Percentiles rank a stretch among this genome's conserved stretches.
Evolutionary conservation across 2,888 invertebrate species (phyloP).

Genomic region (Chalcosyrphus nemorum): DNA sequence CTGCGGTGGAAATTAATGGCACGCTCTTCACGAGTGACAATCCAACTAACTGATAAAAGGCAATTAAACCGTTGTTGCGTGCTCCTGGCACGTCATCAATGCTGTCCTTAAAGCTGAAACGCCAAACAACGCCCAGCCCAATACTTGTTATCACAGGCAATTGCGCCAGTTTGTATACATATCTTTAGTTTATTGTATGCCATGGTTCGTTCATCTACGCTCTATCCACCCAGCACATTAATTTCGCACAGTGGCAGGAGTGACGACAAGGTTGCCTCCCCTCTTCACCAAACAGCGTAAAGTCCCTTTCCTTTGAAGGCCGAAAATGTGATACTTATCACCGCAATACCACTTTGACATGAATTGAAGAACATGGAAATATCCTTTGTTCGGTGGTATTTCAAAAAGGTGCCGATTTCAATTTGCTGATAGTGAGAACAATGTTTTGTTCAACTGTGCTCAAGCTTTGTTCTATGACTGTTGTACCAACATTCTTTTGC

Average conservation of each 20-base stretch:
- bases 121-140: neutral
- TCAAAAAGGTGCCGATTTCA: conserved; percentile 60
- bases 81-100: conserved; percentile 28
- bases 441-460: conserved; percentile 2
- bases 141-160: conserved; percentile 13
- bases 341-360: conserved; percentile 35
- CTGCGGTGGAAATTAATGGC: conserved; percentile 43
- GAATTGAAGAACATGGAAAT: conserved; percentile 17
- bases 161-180: neutral
- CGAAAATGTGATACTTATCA: conserved; percentile 49
- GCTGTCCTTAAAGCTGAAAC: neutral
- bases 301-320: conserved; percentile 6
- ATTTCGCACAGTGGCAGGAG: conserved; percentile 2
- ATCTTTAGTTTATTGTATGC: neutral
- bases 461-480: neutral
- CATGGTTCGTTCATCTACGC: neutral
- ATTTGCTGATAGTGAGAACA: conserved; percentile 44
- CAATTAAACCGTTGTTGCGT: conserved; percentile 47
- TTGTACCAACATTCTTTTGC: neutral
- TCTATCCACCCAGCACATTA: neutral
- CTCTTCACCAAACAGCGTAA: neutral
- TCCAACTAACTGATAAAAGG: conserved; percentile 53
- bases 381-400: conserved; percentile 5
- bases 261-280: conserved; percentile 6
- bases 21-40: conserved; percentile 33